phyloP scores from a whole-genome alignment of 2,888 invertebrate genomes.

The Tillus elongatus region DNA sequence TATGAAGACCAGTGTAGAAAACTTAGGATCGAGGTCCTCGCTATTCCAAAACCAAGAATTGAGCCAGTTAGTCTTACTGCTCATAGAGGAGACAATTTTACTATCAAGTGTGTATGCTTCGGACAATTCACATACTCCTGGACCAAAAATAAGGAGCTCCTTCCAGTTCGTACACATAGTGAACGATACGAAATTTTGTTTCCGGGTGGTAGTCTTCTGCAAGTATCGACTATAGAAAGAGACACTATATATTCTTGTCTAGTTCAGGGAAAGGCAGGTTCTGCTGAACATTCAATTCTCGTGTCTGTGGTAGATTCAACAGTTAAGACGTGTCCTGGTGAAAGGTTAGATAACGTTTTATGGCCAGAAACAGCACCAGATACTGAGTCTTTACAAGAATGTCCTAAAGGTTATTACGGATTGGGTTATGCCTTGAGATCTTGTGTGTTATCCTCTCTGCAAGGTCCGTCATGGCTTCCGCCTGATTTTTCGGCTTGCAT shows the following conservation, averaged over 20 bases:
- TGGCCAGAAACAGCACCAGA: conserved; percentile 69
- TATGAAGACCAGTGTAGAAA: conserved; percentile 58
- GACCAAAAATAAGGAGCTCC: conserved; percentile 67
- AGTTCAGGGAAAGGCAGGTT: conserved; percentile 41
- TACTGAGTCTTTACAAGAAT: conserved; percentile 47
- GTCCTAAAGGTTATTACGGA: conserved; percentile 48
- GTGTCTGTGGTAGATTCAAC: conserved; percentile 56
- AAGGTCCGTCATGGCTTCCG: conserved; percentile 61
- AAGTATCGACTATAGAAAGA: conserved; percentile 52
- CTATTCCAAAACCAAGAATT: conserved; percentile 58
- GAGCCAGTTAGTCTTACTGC: conserved; percentile 62
- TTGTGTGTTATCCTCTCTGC: conserved; percentile 52
- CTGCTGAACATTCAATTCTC: conserved; percentile 53
- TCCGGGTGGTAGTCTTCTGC: conserved; percentile 74
- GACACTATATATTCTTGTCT: conserved; percentile 60
- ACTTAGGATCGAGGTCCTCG: conserved; percentile 50
- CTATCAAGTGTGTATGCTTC: conserved; percentile 64
- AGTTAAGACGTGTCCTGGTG: conserved; percentile 50
- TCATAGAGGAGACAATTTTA: conserved; percentile 62
- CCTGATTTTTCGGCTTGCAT: conserved; percentile 71
- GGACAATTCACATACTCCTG: conserved; percentile 73
- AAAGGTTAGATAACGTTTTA: conserved; percentile 47
- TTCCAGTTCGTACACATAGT: conserved; percentile 63
- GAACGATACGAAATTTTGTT: conserved; percentile 79
- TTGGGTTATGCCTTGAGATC: conserved; percentile 42